Conservation (phyloP, 2,797 vertebrate genomes). For the Knipowitschia caucasica region DNA sequence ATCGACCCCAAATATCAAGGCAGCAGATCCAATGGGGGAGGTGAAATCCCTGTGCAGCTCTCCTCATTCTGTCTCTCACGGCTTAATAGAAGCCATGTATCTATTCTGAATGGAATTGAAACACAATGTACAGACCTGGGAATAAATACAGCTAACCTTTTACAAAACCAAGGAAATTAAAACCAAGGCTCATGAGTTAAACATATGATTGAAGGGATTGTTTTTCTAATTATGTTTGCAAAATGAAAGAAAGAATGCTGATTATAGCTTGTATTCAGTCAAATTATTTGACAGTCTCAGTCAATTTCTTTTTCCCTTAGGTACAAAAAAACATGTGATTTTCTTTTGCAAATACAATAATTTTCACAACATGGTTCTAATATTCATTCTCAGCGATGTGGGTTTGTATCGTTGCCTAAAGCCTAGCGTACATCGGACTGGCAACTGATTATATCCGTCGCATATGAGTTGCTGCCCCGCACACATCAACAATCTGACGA, state of each 20-base stretch:
- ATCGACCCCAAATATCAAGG: constrained; percentile 31
- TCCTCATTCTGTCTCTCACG: constrained; percentile 58
- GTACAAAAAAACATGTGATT: constrained; percentile 12
- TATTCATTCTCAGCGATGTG: constrained; percentile 6
- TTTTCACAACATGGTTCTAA: constrained; percentile 26
- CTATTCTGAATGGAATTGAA: constrained; percentile 23
- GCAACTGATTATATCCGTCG: too few species aligned
- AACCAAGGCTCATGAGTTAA: too few species aligned
- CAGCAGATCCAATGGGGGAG: constrained; percentile 12
- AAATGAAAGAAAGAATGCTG: constrained; percentile 7
- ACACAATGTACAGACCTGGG: too few species aligned
- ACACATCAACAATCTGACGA: too few species aligned
- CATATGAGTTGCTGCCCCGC: too few species aligned
- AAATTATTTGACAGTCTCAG: constrained; percentile 7
- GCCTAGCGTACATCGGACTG: too few species aligned
- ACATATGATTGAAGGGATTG: too few species aligned
- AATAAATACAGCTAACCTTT: too few species aligned
- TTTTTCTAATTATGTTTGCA: background rate
- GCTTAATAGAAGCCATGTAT: constrained; percentile 31
- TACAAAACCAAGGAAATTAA: background rate
- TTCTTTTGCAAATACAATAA: constrained; percentile 20
- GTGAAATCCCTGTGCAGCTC: constrained; percentile 31
- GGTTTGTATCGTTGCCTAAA: constrained; percentile 14
- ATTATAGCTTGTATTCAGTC: constrained; percentile 16
- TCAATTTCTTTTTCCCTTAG: constrained; percentile 25